Base-by-base conservation (phyloP, 2,888 invertebrate genomes). In the Serrognathus titanus region DNA sequence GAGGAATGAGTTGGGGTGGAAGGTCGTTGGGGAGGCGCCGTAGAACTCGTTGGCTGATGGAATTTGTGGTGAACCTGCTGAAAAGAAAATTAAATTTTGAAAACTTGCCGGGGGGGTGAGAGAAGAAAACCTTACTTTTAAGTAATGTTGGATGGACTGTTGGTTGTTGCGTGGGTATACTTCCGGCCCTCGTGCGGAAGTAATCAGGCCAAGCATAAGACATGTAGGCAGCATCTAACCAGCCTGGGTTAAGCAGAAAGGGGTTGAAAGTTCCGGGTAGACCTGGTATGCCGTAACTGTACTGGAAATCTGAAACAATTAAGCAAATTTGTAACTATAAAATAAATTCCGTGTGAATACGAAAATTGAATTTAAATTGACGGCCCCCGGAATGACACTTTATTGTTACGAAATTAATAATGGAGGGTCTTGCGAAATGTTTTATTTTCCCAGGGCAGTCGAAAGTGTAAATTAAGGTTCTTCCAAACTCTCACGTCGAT, bases 141-240 rank as follows among this genome's bases (percentile, higher is more conserved):
- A 87, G 77, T 61, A 88, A 76, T 2, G 83, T 78, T 3, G 82
- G 80, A 70, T 82, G 81, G 40, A 69, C 55, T 38, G 51, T 60
- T 38, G 76, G 72, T 31, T 75, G 65, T 55, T 62, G 62, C 12
- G 58, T 47, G 9, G 56, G 38, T 31, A 48, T 20, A 12, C 35
- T 36, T 8, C 12, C 80, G 69, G 83, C 4, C 66, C 80, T 80
- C 57, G 81, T 76, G 45, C 85, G 78, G 75, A 90, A 87, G 74
- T 89, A 90, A 71, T 90, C 90, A 5, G 84, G 83, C 77, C 82
- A 80, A 1, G 81, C 83, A 74, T 91, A 91, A 68, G 87, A 86
- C 78, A 92, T 84, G 75, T 91, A 92, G 4, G 90, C 88, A 1
- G 90, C 88, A 71, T 94, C 94, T 66, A 94, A 78, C 90, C 93